Evolutionary conservation across 1,140 invertebrate genomes (phyloP).

Genomic region (Marisa cornuarietis): DNA sequence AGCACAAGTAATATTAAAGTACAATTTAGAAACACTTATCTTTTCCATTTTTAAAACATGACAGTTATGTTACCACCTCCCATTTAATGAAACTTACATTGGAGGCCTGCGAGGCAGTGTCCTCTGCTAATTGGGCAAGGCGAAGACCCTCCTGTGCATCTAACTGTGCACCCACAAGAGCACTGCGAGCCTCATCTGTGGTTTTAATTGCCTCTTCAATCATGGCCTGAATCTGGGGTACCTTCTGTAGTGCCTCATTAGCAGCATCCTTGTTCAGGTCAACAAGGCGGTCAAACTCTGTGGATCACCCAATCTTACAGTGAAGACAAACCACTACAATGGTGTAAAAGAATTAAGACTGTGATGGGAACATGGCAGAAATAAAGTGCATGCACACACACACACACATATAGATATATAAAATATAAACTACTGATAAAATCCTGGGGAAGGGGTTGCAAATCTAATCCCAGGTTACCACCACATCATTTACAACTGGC

Average conservation of each 20-base stretch:
- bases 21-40: background rate
- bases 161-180: conserved; percentile 77
- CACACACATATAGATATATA: background rate
- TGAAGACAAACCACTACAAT: too few species aligned
- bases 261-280: conserved; percentile 80
- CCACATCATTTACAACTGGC: too few species aligned
- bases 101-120: conserved; percentile 77
- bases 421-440: background rate
- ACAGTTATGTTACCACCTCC: background rate
- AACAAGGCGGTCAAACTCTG: conserved; percentile 90
- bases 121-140: conserved; percentile 81
- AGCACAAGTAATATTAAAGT: background rate
- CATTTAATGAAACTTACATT: conserved; percentile 68
- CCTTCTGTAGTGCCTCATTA: conserved; percentile 73
- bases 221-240: conserved; percentile 72
- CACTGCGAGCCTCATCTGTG: conserved; percentile 69
- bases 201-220: conserved; percentile 75
- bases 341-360: too few species aligned
- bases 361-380: too few species aligned
- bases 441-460: too few species aligned
- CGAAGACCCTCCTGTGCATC: conserved; percentile 81
- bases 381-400: too few species aligned
- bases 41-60: background rate
- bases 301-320: too few species aligned
- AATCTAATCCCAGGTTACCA: too few species aligned